Evolutionary conservation across 2,113 vertebrate genomes (phyloP).

Genomic region (Myiozetetes cayanensis): DNA sequence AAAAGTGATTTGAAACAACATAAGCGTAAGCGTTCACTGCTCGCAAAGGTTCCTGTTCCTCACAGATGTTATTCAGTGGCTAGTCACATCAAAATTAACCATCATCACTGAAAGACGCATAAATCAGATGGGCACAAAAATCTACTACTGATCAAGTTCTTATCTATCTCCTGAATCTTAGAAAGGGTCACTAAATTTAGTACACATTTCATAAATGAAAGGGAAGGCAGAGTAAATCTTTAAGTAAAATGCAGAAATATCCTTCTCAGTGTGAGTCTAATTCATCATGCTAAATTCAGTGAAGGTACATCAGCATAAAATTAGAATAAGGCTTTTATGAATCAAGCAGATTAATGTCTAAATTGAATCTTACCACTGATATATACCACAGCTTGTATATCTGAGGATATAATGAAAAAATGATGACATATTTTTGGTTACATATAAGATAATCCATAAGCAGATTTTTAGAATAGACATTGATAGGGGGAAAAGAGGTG

Average conservation of each 20-base stretch:
- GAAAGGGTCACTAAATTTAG: conserved; percentile 10
- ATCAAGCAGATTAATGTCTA: conserved; percentile 1
- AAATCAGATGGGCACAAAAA: neutral
- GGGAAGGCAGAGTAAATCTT: neutral
- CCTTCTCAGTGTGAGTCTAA: neutral
- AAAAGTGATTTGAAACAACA: neutral
- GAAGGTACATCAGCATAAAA: conserved; percentile 25
- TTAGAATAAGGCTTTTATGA: conserved; percentile 1
- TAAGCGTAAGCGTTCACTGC: fast-evolving
- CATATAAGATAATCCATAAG: neutral
- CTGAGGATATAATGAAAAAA: neutral
- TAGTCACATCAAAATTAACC: neutral
- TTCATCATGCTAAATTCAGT: neutral
- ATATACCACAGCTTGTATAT: neutral
- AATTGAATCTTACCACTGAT: neutral
- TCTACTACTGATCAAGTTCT: neutral
- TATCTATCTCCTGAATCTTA: neutral
- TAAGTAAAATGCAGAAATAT: neutral
- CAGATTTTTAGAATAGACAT: neutral
- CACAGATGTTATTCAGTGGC: neutral
- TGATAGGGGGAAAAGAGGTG: neutral
- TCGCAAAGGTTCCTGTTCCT: neutral
- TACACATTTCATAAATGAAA: neutral
- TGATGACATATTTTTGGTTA: neutral
- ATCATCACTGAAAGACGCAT: neutral